Evolutionary conservation across 2,797 vertebrate species (phyloP), one percentile per base, ranked within the genome.

Genomic region (Phataginus tricuspis): DNA sequence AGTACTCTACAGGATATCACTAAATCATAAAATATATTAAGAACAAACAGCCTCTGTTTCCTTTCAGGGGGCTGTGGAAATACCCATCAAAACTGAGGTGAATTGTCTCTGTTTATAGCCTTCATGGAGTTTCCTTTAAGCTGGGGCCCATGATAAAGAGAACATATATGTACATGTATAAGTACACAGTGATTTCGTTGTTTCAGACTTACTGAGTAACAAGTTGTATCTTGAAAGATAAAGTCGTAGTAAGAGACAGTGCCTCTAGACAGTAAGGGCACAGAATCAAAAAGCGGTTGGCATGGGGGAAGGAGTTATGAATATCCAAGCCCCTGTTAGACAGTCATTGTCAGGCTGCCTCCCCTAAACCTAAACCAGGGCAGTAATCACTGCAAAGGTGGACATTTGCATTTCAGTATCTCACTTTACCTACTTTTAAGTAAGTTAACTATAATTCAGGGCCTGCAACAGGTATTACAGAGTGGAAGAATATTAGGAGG

Each of bases 21-120:
- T 85, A 96, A 95, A 96, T 93, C 84, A 95, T 82, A 71, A 95
- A 91, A 83, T 16, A 63, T 75, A 92, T 72, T 82, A 92, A 88
- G 57, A 88, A 85, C 4, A 91, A 83, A 51, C 5, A 78, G 45
- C 16, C 34, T 86, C 37, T 55, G 45, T 90, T 94, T 93, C 72
- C 94, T 94, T 86, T 92, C 25, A 85, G 51, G 15, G 15, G 91
- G 10, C 64, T 42, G n/a, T 96, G 69, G 53, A 95, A 95, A 93
- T 96, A 93, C 64, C 8, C 11, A 75, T 78, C 77, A 87, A 72
- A 93, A 49, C 53, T 57, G 14, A 18, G 21, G 2, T 82, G 42
- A 85, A 64, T 85, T 74, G 59, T 86, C 90, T 37, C 66, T 74
- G 11, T 92, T 83, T 74, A 83, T 59, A 86, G 37, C 1, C 80